Evolutionary conservation across 2,113 vertebrate genomes (phyloP).

Genomic region (Fukomys damarensis): DNA sequence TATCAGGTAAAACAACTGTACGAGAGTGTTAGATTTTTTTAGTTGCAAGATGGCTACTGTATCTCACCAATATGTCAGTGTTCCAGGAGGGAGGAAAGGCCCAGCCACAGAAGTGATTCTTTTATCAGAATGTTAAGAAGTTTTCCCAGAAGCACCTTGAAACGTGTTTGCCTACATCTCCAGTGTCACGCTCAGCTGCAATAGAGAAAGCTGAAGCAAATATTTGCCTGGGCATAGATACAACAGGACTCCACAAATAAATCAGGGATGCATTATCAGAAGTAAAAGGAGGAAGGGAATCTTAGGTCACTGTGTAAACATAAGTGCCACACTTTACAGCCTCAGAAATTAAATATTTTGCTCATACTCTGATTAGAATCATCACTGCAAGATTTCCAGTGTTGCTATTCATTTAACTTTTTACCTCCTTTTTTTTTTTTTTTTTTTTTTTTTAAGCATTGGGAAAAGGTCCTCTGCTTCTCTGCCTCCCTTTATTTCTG

Average conservation of each 20-base stretch:
- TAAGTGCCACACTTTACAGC: too few species aligned
- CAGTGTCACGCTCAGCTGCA: neutral
- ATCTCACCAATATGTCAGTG: accelerated
- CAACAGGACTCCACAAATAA: neutral
- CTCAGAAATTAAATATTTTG: neutral
- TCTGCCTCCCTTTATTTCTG: accelerated
- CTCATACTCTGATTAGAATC: neutral
- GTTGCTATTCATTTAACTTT: neutral
- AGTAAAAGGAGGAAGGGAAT: neutral
- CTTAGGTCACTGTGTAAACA: neutral
- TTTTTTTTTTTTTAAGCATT: neutral
- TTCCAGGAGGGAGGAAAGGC: neutral
- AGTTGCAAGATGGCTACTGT: neutral
- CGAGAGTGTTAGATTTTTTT: neutral
- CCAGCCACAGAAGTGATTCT: neutral
- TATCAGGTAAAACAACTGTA: neutral
- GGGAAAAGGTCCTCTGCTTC: accelerated
- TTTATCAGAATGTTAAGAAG: neutral
- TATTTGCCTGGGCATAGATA: too few species aligned
- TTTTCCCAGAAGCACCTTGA: neutral
- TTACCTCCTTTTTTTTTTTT: neutral
- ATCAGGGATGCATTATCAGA: neutral
- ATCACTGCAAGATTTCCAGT: neutral
- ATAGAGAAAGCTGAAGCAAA: neutral
- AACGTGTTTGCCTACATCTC: neutral